phyloP scores from a whole-genome alignment of 1,140 invertebrate genomes.

The Apis cerana region DNA sequence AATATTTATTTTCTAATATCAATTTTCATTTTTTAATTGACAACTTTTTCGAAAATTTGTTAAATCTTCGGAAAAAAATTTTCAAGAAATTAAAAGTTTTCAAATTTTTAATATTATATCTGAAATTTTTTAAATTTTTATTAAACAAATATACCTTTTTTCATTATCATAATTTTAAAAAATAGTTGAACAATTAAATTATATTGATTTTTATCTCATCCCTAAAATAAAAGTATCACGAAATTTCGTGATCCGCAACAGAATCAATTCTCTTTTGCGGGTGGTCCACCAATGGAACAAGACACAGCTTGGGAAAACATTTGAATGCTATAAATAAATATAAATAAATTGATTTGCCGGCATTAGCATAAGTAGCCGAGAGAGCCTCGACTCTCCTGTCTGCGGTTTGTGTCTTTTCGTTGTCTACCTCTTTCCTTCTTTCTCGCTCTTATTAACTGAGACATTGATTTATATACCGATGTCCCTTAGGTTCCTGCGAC shows the following conservation, averaged over 20 bases:
- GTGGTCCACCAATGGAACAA: slow-evolving; percentile 66
- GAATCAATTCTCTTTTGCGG: slow-evolving; percentile 61
- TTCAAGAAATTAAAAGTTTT: background rate
- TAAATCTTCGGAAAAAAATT: background rate
- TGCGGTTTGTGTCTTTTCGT: slow-evolving; percentile 37
- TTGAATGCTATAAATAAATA: slow-evolving; percentile 77
- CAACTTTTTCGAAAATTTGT: background rate
- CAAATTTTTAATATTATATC: background rate
- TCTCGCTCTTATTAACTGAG: slow-evolving; percentile 7
- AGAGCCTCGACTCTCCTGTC: slow-evolving; percentile 16
- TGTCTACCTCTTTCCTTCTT: slow-evolving; percentile 18
- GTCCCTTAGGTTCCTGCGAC: slow-evolving; percentile 55
- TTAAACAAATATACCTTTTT: too few species aligned
- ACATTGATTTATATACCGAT: slow-evolving; percentile 64
- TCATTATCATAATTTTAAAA: too few species aligned
- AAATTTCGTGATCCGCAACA: slow-evolving; percentile 20
- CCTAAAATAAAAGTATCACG: background rate
- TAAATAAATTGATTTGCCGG: slow-evolving; percentile 76
- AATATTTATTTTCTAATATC: too few species aligned
- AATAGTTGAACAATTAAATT: too few species aligned
- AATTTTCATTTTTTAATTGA: background rate
- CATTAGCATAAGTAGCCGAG: slow-evolving; percentile 74
- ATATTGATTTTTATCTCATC: background rate
- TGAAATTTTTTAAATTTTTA: too few species aligned
- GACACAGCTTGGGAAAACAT: slow-evolving; percentile 63